Percentiles rank a stretch among this genome's conserved stretches.
These are phyloP conservation scores for Drosophila ezoana DNA, from an alignment of 2,888 invertebrate genomes.

Conservation along the genomic window DNA sequence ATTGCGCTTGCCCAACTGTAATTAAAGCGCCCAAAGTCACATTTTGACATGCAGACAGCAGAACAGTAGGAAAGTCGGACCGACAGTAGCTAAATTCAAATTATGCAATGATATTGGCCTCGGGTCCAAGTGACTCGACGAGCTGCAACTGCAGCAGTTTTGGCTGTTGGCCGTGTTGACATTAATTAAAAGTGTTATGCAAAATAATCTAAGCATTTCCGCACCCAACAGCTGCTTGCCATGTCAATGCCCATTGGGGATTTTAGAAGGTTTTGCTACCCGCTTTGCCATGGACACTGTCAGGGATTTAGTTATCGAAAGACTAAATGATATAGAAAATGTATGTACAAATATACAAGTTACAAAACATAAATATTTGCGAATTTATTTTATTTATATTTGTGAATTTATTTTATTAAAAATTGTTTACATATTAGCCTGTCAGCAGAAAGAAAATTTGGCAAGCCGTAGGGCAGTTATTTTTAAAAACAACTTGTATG, in stretches of 20 bases:
- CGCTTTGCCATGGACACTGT: constrained; percentile 30
- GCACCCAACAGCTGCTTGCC: constrained; percentile 8
- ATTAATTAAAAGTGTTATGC: constrained; percentile 77
- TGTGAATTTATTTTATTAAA: no score
- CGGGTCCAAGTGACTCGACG: constrained; percentile 21
- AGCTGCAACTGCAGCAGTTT: constrained; percentile 16
- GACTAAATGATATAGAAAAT: not conserved
- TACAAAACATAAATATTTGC: not conserved
- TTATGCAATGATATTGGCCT: constrained; percentile 55
- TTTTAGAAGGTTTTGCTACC: constrained; percentile 3
- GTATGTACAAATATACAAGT: no score
- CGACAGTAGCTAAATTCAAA: constrained; percentile 45
- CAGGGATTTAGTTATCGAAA: constrained; percentile 29
- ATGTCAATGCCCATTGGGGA: constrained; percentile 30
- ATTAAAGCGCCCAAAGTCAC: constrained; percentile 49
- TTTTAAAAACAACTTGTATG: no score
- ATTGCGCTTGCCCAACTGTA: constrained; percentile 21
- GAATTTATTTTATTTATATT: not conserved
- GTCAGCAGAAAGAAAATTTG: no score
- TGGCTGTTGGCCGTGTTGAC: constrained; percentile 46
- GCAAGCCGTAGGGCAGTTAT: no score
- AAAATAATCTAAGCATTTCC: constrained; percentile 48
- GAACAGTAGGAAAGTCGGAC: not conserved
- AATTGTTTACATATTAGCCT: no score
- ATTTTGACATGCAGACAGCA: constrained; percentile 15